These are phyloP conservation scores for Lysandra coridon DNA, from an alignment of 2,888 invertebrate species.

Conservation along the genomic window DNA sequence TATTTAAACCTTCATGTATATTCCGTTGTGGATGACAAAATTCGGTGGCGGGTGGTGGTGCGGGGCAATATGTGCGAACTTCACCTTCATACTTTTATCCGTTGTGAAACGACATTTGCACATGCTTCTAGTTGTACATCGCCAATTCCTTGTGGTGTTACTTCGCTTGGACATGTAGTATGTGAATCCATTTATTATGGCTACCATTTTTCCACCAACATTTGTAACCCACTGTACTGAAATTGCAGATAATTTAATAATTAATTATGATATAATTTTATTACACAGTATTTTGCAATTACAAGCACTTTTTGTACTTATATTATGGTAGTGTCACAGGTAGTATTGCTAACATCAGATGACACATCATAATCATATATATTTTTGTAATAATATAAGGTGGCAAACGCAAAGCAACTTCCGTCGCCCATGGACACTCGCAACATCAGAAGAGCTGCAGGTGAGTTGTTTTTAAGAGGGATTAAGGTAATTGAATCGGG, in stretches of 20 bases:
- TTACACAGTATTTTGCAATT: background rate
- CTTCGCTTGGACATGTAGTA: slow-evolving; percentile 45
- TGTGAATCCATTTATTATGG: slow-evolving; percentile 47
- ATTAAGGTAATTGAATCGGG: too few species aligned
- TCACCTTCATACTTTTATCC: background rate
- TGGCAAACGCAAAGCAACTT: too few species aligned
- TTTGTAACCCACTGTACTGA: slow-evolving; percentile 43
- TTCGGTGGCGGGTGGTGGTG: background rate
- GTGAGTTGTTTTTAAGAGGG: too few species aligned
- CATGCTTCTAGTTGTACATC: slow-evolving; percentile 42
- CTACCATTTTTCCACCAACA: slow-evolving; percentile 40
- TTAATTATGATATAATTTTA: background rate
- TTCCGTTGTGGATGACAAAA: slow-evolving; percentile 13
- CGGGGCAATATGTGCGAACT: background rate
- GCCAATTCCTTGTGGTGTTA: slow-evolving; percentile 40
- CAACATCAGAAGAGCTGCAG: too few species aligned
- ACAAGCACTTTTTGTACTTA: too few species aligned
- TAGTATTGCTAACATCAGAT: background rate
- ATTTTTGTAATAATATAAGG: too few species aligned
- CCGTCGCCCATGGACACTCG: too few species aligned
- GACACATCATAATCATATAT: too few species aligned
- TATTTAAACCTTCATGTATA: background rate
- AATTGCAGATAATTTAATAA: slow-evolving; percentile 22
- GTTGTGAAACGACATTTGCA: background rate
- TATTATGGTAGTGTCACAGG: too few species aligned